Evolutionary conservation across 2,888 invertebrate genomes (phyloP).

Genomic region (Clanis bilineata): DNA sequence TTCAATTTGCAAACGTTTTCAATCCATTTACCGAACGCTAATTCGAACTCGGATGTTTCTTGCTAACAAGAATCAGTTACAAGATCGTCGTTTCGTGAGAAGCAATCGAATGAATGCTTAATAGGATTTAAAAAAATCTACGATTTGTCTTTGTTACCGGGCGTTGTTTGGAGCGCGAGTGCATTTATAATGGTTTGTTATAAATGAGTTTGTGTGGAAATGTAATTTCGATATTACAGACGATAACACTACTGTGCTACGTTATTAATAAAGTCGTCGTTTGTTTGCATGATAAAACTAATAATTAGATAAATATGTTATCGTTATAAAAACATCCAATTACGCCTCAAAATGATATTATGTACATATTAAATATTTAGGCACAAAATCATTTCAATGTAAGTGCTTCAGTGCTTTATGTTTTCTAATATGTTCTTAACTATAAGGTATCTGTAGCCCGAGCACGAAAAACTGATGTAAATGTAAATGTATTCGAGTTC

Average conservation of each 20-base stretch:
- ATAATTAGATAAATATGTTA: no score
- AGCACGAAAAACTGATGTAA: no score
- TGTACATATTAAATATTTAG: no score
- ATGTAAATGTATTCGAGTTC: no score
- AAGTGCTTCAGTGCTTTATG: no score
- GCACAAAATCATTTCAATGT: no score
- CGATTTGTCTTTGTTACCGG: slow-evolving; percentile 46
- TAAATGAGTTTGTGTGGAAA: neutral
- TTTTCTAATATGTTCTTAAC: no score
- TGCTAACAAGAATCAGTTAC: slow-evolving; percentile 24
- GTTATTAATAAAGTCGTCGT: neutral
- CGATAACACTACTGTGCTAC: neutral
- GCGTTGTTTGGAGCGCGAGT: slow-evolving; percentile 24
- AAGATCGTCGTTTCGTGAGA: slow-evolving; percentile 33
- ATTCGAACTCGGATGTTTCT: slow-evolving; percentile 30
- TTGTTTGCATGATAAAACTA: neutral
- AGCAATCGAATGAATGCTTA: slow-evolving; percentile 44
- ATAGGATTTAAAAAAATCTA: slow-evolving; percentile 46
- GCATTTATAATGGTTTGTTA: slow-evolving; percentile 30
- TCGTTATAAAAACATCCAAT: no score
- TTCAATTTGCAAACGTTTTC: slow-evolving; percentile 6
- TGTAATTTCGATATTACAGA: neutral
- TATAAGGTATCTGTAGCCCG: no score
- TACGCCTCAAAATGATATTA: no score
- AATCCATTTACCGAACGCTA: slow-evolving; percentile 16